These are phyloP conservation scores for Drosophila tropicalis DNA, from an alignment of 1,140 invertebrate genomes.

Conservation along the genomic window DNA sequence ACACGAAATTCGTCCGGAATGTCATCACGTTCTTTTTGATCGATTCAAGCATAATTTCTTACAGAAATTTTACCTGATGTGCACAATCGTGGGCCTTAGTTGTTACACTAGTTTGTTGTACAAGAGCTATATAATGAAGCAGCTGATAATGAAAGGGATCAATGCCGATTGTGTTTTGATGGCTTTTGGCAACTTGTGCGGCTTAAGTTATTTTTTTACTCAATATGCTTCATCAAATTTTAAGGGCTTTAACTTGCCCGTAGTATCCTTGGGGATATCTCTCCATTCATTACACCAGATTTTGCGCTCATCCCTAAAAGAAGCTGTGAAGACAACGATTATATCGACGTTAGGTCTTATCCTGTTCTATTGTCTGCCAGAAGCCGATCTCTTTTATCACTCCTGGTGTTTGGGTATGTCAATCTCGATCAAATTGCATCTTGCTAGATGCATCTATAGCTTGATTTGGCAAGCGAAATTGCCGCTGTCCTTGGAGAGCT, in stretches of 20 bases:
- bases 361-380: not conserved
- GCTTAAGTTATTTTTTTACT: slow-evolving; percentile 19
- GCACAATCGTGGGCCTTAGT: not conserved
- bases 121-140: not conserved
- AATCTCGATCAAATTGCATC: slow-evolving; percentile 28
- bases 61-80: not conserved
- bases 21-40: not conserved
- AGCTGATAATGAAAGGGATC: not conserved
- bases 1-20: slow-evolving; percentile 31
- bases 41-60: slow-evolving; percentile 5
- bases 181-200: slow-evolving; percentile 22
- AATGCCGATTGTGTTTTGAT: not conserved
- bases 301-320: too few species aligned
- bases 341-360: not conserved
- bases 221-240: not conserved
- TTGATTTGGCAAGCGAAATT: slow-evolving; percentile 20
- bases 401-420: slow-evolving; percentile 15
- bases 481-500: slow-evolving; percentile 5
- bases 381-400: slow-evolving; percentile 5
- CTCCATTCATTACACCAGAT: too few species aligned
- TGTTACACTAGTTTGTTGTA: slow-evolving; percentile 32
- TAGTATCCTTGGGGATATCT: not conserved
- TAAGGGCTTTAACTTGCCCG: slow-evolving; percentile 11
- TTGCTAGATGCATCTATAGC: slow-evolving; percentile 1
- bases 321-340: not conserved